These are phyloP conservation scores for Nerophis ophidion DNA, from an alignment of 2,113 vertebrate species.

Conservation along the genomic window DNA sequence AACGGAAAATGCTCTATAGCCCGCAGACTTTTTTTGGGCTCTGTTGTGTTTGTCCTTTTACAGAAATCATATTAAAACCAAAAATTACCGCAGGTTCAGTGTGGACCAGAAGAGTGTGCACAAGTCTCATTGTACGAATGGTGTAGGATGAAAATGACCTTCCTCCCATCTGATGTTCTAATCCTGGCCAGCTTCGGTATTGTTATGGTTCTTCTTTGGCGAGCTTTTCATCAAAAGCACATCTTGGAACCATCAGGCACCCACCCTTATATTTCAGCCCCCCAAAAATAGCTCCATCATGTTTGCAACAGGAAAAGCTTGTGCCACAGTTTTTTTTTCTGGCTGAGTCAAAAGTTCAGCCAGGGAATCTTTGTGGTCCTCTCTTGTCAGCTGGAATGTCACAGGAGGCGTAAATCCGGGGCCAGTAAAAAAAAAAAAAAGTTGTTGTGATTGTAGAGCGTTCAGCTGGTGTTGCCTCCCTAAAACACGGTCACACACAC, in stretches of 20 bases:
- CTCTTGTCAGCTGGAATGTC: conserved; percentile 60
- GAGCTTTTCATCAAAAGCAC: conserved; percentile 34
- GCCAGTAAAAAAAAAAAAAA: conserved; percentile 36
- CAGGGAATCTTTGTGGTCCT: conserved; percentile 62
- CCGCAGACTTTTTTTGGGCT: too few relatives aligned
- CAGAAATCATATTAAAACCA: too few relatives aligned
- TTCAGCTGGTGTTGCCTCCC: conserved; percentile 48
- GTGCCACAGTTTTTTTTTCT: conserved; percentile 49
- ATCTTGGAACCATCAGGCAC: conserved; percentile 41
- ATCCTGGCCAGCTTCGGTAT: conserved; percentile 26
- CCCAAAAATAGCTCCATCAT: conserved; percentile 42
- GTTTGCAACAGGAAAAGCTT: conserved; percentile 27
- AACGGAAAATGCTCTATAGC: too few relatives aligned
- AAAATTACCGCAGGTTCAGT: too few relatives aligned
- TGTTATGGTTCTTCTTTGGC: conserved; percentile 47
- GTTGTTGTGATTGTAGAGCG: conserved; percentile 43
- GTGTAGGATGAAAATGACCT: too few relatives aligned
- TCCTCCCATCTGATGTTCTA: too few relatives aligned
- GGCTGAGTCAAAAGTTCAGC: conserved; percentile 66
- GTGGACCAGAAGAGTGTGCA: too few relatives aligned
- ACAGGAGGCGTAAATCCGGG: conserved; percentile 18
- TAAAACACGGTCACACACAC: conserved; percentile 10
- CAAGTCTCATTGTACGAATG: too few relatives aligned
- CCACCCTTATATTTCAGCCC: conserved; percentile 51
- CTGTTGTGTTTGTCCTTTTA: too few relatives aligned